A percentile compares a stretch with the other conserved stretches of the same genome.
Evolutionary conservation across 2,888 invertebrate genomes (phyloP).

Genomic region (Ophion ellenae): DNA sequence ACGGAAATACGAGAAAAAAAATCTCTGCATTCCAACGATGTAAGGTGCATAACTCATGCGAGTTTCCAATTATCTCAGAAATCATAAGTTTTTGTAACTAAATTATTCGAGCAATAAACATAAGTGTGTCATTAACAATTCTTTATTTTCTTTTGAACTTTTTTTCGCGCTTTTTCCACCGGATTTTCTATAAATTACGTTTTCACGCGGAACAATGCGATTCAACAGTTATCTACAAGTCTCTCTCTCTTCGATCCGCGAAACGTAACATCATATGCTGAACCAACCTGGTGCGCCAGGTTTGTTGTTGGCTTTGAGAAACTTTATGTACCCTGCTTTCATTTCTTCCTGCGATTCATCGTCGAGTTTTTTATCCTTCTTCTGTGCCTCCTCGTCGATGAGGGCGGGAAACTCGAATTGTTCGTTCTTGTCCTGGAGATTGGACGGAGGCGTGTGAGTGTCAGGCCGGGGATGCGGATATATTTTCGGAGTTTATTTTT

Average conservation of each 20-base stretch:
- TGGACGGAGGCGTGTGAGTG: neutral
- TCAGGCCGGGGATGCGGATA: neutral
- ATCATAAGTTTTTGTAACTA: neutral
- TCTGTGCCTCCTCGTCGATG: conserved; percentile 84
- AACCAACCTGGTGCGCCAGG: conserved; percentile 93
- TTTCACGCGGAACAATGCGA: conserved; percentile 29
- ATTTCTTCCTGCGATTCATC: conserved; percentile 87
- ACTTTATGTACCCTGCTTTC: conserved; percentile 86
- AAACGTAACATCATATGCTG: conserved; percentile 83
- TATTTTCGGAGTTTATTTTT: neutral
- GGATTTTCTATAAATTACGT: conserved; percentile 20
- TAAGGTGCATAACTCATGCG: too few relatives aligned
- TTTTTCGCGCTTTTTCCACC: conserved; percentile 22
- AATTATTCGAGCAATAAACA: neutral
- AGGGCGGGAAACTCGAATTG: conserved; percentile 92
- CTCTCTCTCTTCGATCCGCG: neutral
- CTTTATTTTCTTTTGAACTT: neutral
- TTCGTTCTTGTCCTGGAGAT: conserved; percentile 88
- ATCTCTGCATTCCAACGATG: too few relatives aligned
- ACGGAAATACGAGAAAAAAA: too few relatives aligned
- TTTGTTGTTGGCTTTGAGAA: conserved; percentile 88
- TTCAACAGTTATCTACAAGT: conserved; percentile 5
- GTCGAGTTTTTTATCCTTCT: conserved; percentile 85
- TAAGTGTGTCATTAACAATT: conserved; percentile 1
- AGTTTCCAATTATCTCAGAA: neutral